Conservation (phyloP, 1,140 invertebrate species). For the Frieseomelitta varia region DNA sequence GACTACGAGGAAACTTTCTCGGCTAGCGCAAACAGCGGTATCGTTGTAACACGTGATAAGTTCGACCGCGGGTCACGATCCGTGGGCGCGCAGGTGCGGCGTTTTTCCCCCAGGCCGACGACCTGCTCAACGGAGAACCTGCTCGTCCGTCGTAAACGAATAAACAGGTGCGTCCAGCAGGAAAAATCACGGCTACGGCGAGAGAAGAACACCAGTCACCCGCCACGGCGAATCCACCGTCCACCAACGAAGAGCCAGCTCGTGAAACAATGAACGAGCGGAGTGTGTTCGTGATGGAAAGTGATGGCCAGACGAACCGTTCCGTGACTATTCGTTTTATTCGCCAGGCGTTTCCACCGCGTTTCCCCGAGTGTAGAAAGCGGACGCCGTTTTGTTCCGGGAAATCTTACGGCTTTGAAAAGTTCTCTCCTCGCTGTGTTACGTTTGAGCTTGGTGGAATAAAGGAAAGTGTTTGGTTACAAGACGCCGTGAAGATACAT, state of each 20-base stretch:
- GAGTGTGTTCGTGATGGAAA: not conserved
- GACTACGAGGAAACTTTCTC: slow-evolving; percentile 68
- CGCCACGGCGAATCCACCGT: slow-evolving; percentile 14
- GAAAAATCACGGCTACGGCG: slow-evolving; percentile 28
- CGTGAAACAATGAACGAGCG: not conserved
- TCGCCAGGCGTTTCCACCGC: not conserved
- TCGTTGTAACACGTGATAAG: slow-evolving; percentile 65
- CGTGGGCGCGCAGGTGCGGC: slow-evolving; percentile 49
- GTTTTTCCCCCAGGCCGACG: not conserved
- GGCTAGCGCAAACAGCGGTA: slow-evolving; percentile 70
- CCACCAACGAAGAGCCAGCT: too few species aligned
- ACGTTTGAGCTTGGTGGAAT: not conserved
- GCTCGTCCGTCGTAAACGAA: slow-evolving; percentile 33
- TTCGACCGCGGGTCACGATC: slow-evolving; percentile 62
- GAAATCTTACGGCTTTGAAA: slow-evolving; percentile 3
- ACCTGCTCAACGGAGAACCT: not conserved
- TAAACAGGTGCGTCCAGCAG: slow-evolving; percentile 31
- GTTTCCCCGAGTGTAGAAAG: slow-evolving; percentile 1
- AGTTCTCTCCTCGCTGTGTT: not conserved
- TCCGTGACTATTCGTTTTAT: not conserved
- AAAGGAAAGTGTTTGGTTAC: not conserved
- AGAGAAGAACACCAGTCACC: slow-evolving; percentile 23
- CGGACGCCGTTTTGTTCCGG: not conserved
- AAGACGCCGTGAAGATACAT: too few species aligned
- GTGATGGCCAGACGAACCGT: not conserved